Conservation (phyloP, 2,888 invertebrate species). For the Folsomia candida region DNA sequence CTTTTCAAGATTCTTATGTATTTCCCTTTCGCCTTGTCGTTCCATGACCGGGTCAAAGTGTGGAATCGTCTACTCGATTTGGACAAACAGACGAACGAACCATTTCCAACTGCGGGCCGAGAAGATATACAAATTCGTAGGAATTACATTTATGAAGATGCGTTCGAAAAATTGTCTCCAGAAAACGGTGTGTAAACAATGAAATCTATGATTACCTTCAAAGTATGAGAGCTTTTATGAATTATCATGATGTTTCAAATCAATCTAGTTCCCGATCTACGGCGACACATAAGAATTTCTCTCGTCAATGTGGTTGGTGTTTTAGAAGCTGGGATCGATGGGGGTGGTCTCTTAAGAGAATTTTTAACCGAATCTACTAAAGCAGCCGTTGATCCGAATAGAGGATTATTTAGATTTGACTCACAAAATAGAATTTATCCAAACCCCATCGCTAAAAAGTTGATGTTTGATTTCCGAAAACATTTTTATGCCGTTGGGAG, state of each 20-base stretch:
- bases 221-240: neutral
- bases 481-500: slow-evolving; percentile 95
- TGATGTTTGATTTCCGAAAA: slow-evolving; percentile 79
- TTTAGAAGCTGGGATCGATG: slow-evolving; percentile 95
- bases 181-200: slow-evolving; percentile 72
- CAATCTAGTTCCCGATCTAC: slow-evolving; percentile 78
- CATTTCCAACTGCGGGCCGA: slow-evolving; percentile 57
- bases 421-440: slow-evolving; percentile 92
- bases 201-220: neutral
- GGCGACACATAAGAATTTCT: slow-evolving; percentile 81
- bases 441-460: slow-evolving; percentile 83
- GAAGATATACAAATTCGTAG: slow-evolving; percentile 74
- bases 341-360: slow-evolving; percentile 94
- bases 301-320: slow-evolving; percentile 85
- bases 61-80: slow-evolving; percentile 68
- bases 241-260: neutral
- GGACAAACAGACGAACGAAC: slow-evolving; percentile 67
- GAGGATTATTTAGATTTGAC: slow-evolving; percentile 86
- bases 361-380: slow-evolving; percentile 90
- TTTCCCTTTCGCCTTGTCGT: slow-evolving; percentile 91
- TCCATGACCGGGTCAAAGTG: slow-evolving; percentile 82
- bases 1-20: slow-evolving; percentile 84
- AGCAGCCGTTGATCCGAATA: slow-evolving; percentile 93
- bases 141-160: slow-evolving; percentile 96
- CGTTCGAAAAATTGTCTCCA: slow-evolving; percentile 86